Evolutionary conservation across 2,888 invertebrate genomes (phyloP).

Genomic region (Athalia rosae): DNA sequence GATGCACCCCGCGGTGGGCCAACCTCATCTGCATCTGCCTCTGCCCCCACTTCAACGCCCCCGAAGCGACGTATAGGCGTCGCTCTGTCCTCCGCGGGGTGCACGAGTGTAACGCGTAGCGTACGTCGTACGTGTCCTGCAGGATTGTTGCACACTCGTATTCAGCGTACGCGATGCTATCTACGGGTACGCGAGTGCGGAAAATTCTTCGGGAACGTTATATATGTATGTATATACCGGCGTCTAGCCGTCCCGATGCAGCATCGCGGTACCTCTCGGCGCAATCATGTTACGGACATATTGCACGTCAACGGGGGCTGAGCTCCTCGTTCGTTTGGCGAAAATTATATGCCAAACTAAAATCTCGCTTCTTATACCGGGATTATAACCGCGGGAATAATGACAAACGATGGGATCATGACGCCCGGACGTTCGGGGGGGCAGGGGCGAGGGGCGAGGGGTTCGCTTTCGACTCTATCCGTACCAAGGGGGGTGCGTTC

Average conservation of each 20-base stretch:
- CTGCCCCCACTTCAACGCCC: slow-evolving; percentile 48
- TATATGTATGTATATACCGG: too few species aligned
- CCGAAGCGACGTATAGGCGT: slow-evolving; percentile 47
- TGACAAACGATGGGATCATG: slow-evolving; percentile 61
- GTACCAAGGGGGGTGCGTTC: too few species aligned
- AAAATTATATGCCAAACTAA: slow-evolving; percentile 71
- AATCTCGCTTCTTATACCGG: slow-evolving; percentile 47
- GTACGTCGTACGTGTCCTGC: slow-evolving; percentile 54
- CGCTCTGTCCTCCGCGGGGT: slow-evolving; percentile 55
- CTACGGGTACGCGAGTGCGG: slow-evolving; percentile 49
- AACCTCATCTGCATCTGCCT: slow-evolving; percentile 69
- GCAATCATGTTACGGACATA: slow-evolving; percentile 68
- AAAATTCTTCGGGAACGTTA: neutral
- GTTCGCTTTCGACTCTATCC: too few species aligned
- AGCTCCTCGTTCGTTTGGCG: slow-evolving; percentile 69
- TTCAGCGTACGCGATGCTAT: slow-evolving; percentile 47
- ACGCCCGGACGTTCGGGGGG: slow-evolving; percentile 52
- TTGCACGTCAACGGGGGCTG: slow-evolving; percentile 70
- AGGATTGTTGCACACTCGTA: too few species aligned
- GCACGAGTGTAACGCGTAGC: too few species aligned
- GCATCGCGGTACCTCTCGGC: slow-evolving; percentile 36
- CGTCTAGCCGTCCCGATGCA: neutral
- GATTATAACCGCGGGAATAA: slow-evolving; percentile 67
- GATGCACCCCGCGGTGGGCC: slow-evolving; percentile 54
- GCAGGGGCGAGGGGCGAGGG: neutral